Evolutionary conservation across 2,797 vertebrate species (phyloP), one percentile per base, ranked within the genome.

Genomic region (Girardinus metallicus): DNA sequence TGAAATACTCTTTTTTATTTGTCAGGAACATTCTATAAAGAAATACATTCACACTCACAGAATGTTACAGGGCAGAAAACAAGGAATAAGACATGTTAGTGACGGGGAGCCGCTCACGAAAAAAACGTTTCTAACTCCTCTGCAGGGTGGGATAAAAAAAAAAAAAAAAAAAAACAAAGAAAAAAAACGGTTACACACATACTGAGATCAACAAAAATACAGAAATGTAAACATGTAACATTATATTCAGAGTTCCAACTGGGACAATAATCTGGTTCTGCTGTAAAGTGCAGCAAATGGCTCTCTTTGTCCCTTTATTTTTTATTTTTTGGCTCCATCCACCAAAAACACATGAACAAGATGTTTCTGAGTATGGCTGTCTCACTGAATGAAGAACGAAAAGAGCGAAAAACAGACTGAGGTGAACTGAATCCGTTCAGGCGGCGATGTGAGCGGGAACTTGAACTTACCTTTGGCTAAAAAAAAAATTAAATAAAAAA

Each of bases 341-440:
- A 94, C 92, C 94, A 91, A 57, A 74, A 90, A 95, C 92, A 93
- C 93, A 94, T 87, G 91, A 94, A 93, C 94, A 95, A 95, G 95
- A 96, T 95, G 94, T 94, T 93, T 96, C 93, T 93, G 90, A 95
- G 89, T 83, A 94, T 95, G 95, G 95, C 95, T 92, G 95, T 95
- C 94, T 93, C 81, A 85, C 88, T 86, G 49, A 75, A 91, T 92
- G 84, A 88, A 60, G 78, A 86, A 81, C 55, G 34, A 78, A 79
- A n/a, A 86, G 8, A 82, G 29, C 0, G 53, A 70, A 73, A 77
- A 36, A 2, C 57, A 74, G 29, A 75, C 66, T 47, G 41, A 83
- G 70, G 82, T 62, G 68, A 60, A 29, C 74, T 21, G 73, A 74
- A 74, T 49, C 73, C 47, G 73, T 8, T 51, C 21, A 2, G 47